Evolutionary conservation across 2,888 invertebrate genomes (phyloP), one percentile per base, ranked within the genome.

Genomic region (Drosophila aldrichi): DNA sequence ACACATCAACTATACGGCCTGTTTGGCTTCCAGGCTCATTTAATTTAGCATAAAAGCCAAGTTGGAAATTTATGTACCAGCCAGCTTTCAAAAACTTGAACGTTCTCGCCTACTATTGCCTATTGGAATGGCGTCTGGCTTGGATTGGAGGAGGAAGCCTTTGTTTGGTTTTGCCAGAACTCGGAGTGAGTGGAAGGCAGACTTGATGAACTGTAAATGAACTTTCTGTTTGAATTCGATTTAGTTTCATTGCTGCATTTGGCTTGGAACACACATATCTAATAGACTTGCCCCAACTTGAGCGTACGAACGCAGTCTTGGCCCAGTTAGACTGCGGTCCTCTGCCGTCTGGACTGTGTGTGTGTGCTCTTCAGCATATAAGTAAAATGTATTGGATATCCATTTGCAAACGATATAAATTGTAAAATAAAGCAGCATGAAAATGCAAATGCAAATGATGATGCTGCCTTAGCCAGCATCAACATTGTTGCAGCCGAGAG

Each of bases 131-230:
- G 43, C 16, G 22, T 32, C 40, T 22, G 20, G 29, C 34, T 36
- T 18, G 51, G 29, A 48, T 48, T 29, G 48, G 29, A 12, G 41
- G 16, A 12, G 41, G 18, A 16, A 18, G n/a, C 48, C 60, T 64
- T 81, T 75, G 74, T 73, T 81, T 81, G 71, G 54, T 41, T 41
- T 55, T 52, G 40, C 61, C 1, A 32, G 12, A 46, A 38, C 51
- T 20, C 4, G 10, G 41, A 10, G 41, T n/a, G 20, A 49, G 46
- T 56, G 43, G 29, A 29, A 52, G 61, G 41, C 56, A 48, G 60
- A 86, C 74, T 86, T 90, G 90, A 90, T 88, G 86, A 90, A 90
- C 89, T 87, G 87, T 79, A 87, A 87, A 87, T 87, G 84, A 90
- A 87, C 75, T 87, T 87, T 88, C 64, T 86, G 87, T 79, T 88